Evolutionary conservation across 2,113 vertebrate species (phyloP).

Genomic region (Mastomys natalensis): DNA sequence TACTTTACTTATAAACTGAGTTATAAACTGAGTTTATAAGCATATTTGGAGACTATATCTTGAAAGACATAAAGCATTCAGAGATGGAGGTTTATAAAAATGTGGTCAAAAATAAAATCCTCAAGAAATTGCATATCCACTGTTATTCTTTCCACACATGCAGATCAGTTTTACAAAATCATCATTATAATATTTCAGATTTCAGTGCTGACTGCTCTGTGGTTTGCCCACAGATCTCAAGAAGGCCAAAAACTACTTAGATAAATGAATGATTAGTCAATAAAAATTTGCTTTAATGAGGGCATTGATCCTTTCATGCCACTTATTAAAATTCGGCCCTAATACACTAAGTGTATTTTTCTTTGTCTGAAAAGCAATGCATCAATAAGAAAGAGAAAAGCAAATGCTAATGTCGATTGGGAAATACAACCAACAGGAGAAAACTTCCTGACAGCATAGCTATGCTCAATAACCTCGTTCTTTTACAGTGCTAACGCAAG

Average conservation of each 20-base stretch:
- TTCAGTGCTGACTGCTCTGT: not conserved
- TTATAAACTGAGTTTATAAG: not conserved
- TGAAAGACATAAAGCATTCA: not conserved
- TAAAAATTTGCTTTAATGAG: not conserved
- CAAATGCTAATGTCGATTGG: not conserved
- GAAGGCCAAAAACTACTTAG: not conserved
- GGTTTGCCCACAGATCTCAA: not conserved
- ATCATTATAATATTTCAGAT: not conserved
- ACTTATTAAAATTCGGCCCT: not conserved
- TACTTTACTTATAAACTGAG: not conserved
- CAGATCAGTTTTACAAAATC: not conserved
- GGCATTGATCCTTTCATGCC: not conserved
- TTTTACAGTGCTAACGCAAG: not conserved
- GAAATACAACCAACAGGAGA: not conserved
- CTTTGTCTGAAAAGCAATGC: constrained; percentile 13
- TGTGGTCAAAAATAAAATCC: constrained; percentile 5
- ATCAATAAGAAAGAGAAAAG: not conserved
- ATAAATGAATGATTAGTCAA: not conserved
- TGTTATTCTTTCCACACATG: not conserved
- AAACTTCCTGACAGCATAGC: not conserved
- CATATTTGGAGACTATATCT: too few species aligned
- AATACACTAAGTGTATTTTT: not conserved
- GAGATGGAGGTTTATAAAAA: not conserved
- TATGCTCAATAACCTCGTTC: not conserved
- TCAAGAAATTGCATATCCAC: not conserved